Evolutionary conservation across 2,888 invertebrate genomes (phyloP), one percentile per base, ranked within the genome.

Genomic region (Odontomyia ornata): DNA sequence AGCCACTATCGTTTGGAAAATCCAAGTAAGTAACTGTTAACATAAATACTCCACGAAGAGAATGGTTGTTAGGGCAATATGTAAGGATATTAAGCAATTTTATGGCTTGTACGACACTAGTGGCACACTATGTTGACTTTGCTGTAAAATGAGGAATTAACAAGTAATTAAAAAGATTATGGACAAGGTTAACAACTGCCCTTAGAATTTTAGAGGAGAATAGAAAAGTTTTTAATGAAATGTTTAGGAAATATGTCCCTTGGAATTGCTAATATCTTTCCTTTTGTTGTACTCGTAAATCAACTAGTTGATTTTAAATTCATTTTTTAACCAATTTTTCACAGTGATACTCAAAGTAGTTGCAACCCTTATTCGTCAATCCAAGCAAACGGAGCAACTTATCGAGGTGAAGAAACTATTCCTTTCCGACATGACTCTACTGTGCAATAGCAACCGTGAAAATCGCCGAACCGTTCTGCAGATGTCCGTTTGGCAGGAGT

Each of bases 401-500:
- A 87, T 97, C 81, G 96, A 97, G 85, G 97, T 98, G 75, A 98
- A 98, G 88, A 97, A 97, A 84, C 89, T 97, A 73, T 99, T 99
- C 87, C 91, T 99, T 5, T 96, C 97, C 0, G 99, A 99, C 86
- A 97, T 99, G 94, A 98, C 98, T n/a, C 88, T 97, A 72, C 88
- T 99, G 77, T 99, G 99, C 88, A 97, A 96, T 85, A 97, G 97
- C 86, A 98, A 97, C 86, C 90, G 98, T 15, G 99, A 99, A 85
- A 99, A 99, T 87, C 88, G 99, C 72, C 90, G 98, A 82, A 99
- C 98, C 0, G 97, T 99, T 15, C 89, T 99, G 57, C 99, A 99
- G 88, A 99, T 99, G 99, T 99, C 99, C 0, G 99, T 99, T 0
- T 99, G 99, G 99, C 96, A 96, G 87, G 99, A 98, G 84, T 99